Percentiles rank a stretch among this genome's conserved stretches.
These are phyloP conservation scores for Megathymus violae DNA, from an alignment of 1,140 invertebrate genomes.

Conservation along the genomic window DNA sequence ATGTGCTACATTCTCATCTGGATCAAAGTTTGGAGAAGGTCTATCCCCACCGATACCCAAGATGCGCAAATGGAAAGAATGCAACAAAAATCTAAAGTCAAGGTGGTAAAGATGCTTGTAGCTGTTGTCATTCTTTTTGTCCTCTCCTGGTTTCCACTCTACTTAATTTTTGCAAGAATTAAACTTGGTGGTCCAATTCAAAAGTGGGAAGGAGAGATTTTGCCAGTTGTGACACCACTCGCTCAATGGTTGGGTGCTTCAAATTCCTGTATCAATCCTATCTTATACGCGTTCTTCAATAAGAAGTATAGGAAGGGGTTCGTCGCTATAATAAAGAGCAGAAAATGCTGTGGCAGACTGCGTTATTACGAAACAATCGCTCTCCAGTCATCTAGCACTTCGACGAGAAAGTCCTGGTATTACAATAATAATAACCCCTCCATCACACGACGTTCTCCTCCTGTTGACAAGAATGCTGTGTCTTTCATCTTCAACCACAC, in stretches of 20 bases:
- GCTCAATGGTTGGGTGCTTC: slow-evolving; percentile 98
- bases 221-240: slow-evolving; percentile 93
- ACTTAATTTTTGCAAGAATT: slow-evolving; percentile 94
- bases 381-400: slow-evolving; percentile 92
- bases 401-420: slow-evolving; percentile 92
- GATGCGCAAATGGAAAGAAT: slow-evolving; percentile 95
- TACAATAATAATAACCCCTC: slow-evolving; percentile 89
- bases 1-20: slow-evolving; percentile 97
- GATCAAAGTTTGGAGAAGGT: slow-evolving; percentile 94
- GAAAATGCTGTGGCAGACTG: slow-evolving; percentile 92
- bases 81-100: slow-evolving; percentile 96
- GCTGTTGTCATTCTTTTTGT: slow-evolving; percentile 97
- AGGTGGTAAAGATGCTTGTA: slow-evolving; percentile 98
- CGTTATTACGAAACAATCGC: slow-evolving; percentile 93
- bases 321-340: slow-evolving; percentile 93
- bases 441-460: slow-evolving; percentile 85
- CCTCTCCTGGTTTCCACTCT: slow-evolving; percentile 97
- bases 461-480: slow-evolving; percentile 88
- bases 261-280: slow-evolving; percentile 98
- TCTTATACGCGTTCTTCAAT: slow-evolving; percentile 98
- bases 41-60: slow-evolving; percentile 95
- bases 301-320: slow-evolving; percentile 98
- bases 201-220: slow-evolving; percentile 90
- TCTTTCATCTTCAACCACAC: slow-evolving; percentile 88
- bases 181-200: slow-evolving; percentile 90